phyloP scores from a whole-genome alignment of 2,113 vertebrate genomes.

The Eudorcas thomsonii region DNA sequence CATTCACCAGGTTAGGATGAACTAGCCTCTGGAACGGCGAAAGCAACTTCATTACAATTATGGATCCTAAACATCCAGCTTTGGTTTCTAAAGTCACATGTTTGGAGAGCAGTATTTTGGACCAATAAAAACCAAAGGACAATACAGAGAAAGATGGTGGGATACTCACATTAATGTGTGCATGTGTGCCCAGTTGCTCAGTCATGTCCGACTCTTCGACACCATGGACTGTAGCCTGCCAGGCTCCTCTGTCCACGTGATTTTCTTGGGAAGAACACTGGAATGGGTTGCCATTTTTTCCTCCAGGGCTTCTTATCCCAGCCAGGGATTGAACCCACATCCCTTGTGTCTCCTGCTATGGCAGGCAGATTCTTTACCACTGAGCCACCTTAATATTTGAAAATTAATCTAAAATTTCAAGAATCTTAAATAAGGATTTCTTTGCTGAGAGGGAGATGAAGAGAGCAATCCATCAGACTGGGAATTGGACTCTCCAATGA shows the following conservation, averaged over 20 bases:
- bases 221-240: not conserved
- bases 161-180: not conserved
- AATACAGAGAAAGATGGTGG: not conserved
- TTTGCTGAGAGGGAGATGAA: not conserved
- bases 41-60: not conserved
- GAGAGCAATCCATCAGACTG: not conserved
- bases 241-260: not conserved
- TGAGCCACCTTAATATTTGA: not conserved
- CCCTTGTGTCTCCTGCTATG: not conserved
- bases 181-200: not conserved
- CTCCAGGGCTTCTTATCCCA: not conserved
- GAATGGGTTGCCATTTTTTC: not conserved
- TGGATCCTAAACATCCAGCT: not conserved
- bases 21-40: not conserved
- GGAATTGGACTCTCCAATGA: not conserved
- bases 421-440: slow-evolving; percentile 1
- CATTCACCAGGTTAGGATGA: too few relatives aligned
- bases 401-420: not conserved
- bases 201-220: not conserved
- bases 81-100: not conserved
- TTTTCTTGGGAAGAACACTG: not conserved
- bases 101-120: not conserved
- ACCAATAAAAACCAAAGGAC: not conserved
- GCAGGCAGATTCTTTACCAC: not conserved
- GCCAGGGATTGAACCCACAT: not conserved